Evolutionary conservation across 92 coral and sea anemone genomes (phyloP).

Genomic region (Parazoanthus atlanticus): DNA sequence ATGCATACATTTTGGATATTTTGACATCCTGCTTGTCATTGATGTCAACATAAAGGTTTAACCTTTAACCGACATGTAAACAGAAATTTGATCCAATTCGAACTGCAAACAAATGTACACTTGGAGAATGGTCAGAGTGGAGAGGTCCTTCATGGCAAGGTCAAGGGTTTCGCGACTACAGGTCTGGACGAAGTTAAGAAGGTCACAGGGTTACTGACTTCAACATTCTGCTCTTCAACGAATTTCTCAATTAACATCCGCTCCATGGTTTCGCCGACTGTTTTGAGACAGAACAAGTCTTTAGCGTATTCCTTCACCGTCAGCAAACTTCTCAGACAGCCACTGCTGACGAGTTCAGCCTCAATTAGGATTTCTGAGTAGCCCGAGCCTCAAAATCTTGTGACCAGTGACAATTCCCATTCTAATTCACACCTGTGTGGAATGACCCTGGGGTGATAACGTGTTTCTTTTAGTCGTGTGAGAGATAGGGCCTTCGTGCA

Average conservation of each 20-base stretch:
- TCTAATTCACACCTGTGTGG: slow-evolving; percentile 46
- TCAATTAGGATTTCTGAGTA: slow-evolving; percentile 57
- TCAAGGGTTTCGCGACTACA: slow-evolving; percentile 47
- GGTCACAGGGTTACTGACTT: slow-evolving; percentile 23
- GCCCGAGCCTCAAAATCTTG: slow-evolving; percentile 50
- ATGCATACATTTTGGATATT: too few relatives aligned
- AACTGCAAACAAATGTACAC: too few relatives aligned
- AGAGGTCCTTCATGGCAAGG: slow-evolving; percentile 19
- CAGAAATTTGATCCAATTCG: background rate
- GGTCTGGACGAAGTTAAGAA: slow-evolving; percentile 36
- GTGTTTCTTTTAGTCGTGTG: slow-evolving; percentile 44
- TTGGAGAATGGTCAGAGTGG: slow-evolving; percentile 39
- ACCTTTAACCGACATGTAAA: too few relatives aligned
- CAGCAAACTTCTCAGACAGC: slow-evolving; percentile 46
- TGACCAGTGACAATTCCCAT: slow-evolving; percentile 41
- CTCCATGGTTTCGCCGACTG: slow-evolving; percentile 58
- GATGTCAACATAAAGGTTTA: too few relatives aligned
- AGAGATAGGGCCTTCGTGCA: slow-evolving; percentile 61
- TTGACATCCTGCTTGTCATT: too few relatives aligned
- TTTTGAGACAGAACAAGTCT: slow-evolving; percentile 54
- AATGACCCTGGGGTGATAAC: slow-evolving; percentile 45
- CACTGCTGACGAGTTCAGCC: slow-evolving; percentile 65
- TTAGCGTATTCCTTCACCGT: slow-evolving; percentile 57
- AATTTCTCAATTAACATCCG: slow-evolving; percentile 55
- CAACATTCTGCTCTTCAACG: slow-evolving; percentile 35